phyloP scores from a whole-genome alignment of 2,113 vertebrate genomes.

The Leucopsar rothschildi region DNA sequence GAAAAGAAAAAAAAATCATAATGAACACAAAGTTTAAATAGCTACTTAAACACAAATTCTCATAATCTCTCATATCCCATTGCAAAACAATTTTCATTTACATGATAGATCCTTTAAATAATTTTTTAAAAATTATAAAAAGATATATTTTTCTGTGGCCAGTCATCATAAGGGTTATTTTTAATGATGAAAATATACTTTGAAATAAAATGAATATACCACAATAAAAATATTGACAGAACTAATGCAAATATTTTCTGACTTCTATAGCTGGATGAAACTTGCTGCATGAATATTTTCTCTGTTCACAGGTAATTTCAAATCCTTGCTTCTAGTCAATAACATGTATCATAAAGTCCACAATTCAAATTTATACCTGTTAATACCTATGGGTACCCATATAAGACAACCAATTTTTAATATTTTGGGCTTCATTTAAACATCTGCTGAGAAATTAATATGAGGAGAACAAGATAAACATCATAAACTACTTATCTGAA shows the following conservation, averaged over 20 bases:
- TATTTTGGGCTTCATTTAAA: neutral
- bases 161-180: neutral
- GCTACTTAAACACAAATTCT: neutral
- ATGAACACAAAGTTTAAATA: neutral
- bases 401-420: neutral
- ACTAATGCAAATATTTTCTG: neutral
- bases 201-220: neutral
- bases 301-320: neutral
- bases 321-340: neutral
- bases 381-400: accelerated
- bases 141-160: neutral
- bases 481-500: neutral
- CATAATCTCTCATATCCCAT: accelerated
- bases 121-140: too few species aligned
- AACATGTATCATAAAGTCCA: neutral
- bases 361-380: neutral
- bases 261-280: neutral
- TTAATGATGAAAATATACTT: neutral
- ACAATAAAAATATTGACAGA: neutral
- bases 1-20: neutral
- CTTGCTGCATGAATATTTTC: neutral
- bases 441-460: neutral
- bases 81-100: neutral
- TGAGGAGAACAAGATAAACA: neutral
- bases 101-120: neutral